These are phyloP conservation scores for Notoglanidium macrostoma DNA, from an alignment of 2,797 vertebrate species.

Conservation along the genomic window DNA sequence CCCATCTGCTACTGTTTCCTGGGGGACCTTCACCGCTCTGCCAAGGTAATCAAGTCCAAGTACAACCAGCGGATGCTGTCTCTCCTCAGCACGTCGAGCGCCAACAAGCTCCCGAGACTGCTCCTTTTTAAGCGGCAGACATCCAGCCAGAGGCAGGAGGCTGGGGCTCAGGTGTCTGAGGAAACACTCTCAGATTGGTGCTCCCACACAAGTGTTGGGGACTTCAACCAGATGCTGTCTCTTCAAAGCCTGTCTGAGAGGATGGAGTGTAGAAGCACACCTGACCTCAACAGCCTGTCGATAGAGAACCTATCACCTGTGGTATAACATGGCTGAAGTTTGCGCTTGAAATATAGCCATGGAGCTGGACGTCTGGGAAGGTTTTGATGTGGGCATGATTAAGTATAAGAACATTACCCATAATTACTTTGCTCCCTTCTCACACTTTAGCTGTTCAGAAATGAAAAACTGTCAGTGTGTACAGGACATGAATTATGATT, in stretches of 20 bases:
- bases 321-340: background rate
- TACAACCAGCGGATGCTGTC: constrained; percentile 82
- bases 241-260: constrained; percentile 61
- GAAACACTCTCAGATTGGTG: constrained; percentile 59
- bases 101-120: constrained; percentile 64
- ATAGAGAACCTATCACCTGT: background rate
- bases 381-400: constrained; percentile 31
- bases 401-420: background rate
- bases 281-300: constrained; percentile 49
- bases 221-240: constrained; percentile 61
- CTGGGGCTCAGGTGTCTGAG: constrained; percentile 42
- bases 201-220: constrained; percentile 59
- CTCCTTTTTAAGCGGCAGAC: constrained; percentile 65
- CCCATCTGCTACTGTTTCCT: constrained; percentile 93
- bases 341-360: constrained; percentile 7
- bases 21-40: constrained; percentile 87
- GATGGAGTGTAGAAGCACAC: constrained; percentile 42
- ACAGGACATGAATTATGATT: constrained; percentile 30
- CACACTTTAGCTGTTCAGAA: background rate
- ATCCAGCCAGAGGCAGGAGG: constrained; percentile 56
- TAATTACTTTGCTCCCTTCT: background rate
- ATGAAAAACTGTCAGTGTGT: constrained; percentile 9
- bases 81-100: constrained; percentile 67
- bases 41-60: constrained; percentile 83
- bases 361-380: background rate